These are phyloP conservation scores for Diorhabda sublineata DNA, from an alignment of 1,140 invertebrate genomes.

Conservation along the genomic window DNA sequence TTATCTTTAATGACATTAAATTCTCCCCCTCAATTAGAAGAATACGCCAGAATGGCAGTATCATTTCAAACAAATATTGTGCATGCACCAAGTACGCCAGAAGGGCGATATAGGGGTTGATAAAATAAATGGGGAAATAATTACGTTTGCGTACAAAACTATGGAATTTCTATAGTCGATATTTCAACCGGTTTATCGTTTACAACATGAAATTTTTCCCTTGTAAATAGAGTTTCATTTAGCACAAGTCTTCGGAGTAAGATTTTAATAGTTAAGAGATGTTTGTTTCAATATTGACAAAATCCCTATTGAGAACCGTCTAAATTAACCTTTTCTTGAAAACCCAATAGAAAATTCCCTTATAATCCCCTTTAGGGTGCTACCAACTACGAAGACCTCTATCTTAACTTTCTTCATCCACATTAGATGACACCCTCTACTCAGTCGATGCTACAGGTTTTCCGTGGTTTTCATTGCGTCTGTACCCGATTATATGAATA, in stretches of 20 bases:
- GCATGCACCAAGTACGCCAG: slow-evolving; percentile 7
- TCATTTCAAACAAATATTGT: slow-evolving; percentile 21
- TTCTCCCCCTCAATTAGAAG: slow-evolving; percentile 17
- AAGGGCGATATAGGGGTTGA: slow-evolving; percentile 15
- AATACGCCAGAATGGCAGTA: slow-evolving; percentile 14
- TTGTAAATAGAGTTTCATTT: no score
- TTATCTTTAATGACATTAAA: slow-evolving; percentile 20
- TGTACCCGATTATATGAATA: no score
- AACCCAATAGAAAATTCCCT: neutral
- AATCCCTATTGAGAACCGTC: neutral
- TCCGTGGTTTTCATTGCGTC: no score
- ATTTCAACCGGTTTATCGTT: no score
- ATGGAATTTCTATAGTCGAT: neutral
- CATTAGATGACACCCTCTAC: no score
- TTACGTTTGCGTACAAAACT: neutral
- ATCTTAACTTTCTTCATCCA: no score
- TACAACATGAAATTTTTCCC: no score
- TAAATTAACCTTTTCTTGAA: neutral
- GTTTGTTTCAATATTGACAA: neutral
- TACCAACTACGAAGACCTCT: no score
- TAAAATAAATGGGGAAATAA: slow-evolving; percentile 19
- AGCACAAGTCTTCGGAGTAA: no score
- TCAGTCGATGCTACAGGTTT: no score
- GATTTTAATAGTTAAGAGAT: no score
- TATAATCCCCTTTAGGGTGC: neutral